Base-by-base conservation (phyloP, 2,113 vertebrate species). In the Mormoops blainvillei region DNA sequence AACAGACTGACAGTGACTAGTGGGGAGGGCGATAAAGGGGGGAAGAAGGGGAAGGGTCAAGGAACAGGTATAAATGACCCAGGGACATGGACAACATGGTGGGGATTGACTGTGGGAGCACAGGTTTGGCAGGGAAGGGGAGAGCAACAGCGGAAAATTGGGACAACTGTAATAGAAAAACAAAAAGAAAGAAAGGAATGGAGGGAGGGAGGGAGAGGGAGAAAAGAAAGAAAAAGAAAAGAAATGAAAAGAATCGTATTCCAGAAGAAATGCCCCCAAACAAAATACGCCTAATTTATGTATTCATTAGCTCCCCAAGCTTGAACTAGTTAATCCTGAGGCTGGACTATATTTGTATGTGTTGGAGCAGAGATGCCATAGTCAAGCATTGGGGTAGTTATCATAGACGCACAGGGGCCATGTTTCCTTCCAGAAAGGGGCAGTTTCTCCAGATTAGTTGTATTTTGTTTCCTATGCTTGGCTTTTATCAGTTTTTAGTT, bases 291-390 rank as follows among this genome's bases (percentile, higher is more conserved):
- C 73, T 71, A 52, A 83, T 87, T 92, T 90, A 41, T 5, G 16
- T 67, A 67, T 85, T 91, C 56, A 88, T 76, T 93, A 77, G 52
- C 70, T 85, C 26, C 12, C 50, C 74, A 54, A 63, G 14, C 14
- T 83, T 87, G 43, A 93, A 61, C 67, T 70, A 48, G 4, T 86
- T 82, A 87, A 85, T 61, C 20, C 76, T 9, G 10, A 74, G 18
- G 8, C 38, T 88, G 56, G 41, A 89, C 28, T 90, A 33, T 18
- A 54, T 8, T 58, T 89, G 15, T 78, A 20, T 78, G 15, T 86
- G n/a, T 96, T 89, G 22, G 73, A 96, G 68, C 92, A 45, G 71
- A 74, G 67, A 92, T 78, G 14, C n/a, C n/a, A 11, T 77, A 83
- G 41, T 74, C 93, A 61, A 80, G 8, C 43, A 77, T 67, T 91